Base-by-base conservation (phyloP, 1,140 invertebrate species). In the Mya arenaria region DNA sequence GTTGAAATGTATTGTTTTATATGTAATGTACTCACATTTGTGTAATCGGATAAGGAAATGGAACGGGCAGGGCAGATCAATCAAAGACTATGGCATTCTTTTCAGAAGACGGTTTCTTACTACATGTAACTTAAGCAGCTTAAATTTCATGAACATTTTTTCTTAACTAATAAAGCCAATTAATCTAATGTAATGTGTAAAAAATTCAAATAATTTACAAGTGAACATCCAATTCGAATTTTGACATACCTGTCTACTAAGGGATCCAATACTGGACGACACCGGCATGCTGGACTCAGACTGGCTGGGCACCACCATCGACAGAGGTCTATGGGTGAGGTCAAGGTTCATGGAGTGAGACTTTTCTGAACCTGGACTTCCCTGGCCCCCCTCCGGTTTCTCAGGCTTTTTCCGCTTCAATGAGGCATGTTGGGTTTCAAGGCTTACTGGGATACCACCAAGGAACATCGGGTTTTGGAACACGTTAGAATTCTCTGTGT, bases 371-470 rank as follows among this genome's bases (percentile, higher is more conserved):
- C 79, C 86, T 2, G 88, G 88, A 71, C 84, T 87, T 5, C 75
- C 80, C 28, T 58, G 60, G 2, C 56, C 36, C 0, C 85, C 84
- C 30, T 85, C 84, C 13, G 48, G 69, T 36, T 88, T 89, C 32
- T 89, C 87, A 6, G 82, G 84, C 74, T 94, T 94, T 87, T 94
- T 94, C 72, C 94, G 87, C 79, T 94, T 92, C 48, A 95, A 86
- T 5, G 94, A 95, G 25, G 94, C 92, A 89, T 94, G 94, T 75
- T 94, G 94, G 13, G 94, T 94, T 87, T 94, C 93, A 62, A 71
- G 36, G 23, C 41, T 39, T 17, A 34, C 4, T 19, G 66, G 66
- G 25, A 78, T 25, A n/a, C 44, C 63, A 5, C 19, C 30, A 37
- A 44, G 63, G 56, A 39, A 58, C 8, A 30, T 36, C 32, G 10